Evolutionary conservation across 2,113 vertebrate species (phyloP).

Genomic region (Antigone vipio): DNA sequence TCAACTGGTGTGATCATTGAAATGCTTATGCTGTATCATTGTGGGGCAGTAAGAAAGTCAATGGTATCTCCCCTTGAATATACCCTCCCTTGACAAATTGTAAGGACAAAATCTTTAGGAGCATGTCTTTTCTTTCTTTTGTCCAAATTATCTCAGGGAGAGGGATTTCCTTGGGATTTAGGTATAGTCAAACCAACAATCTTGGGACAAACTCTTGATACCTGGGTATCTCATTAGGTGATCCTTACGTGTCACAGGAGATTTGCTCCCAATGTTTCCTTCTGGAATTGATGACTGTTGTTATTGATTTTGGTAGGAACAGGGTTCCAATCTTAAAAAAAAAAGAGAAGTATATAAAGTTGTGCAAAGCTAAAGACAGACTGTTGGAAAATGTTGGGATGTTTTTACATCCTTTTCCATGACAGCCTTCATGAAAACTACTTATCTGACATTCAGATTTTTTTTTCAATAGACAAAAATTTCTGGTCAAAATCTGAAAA

Average conservation of each 20-base stretch:
- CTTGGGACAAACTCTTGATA: background rate
- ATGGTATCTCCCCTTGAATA: background rate
- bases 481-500: background rate
- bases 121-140: background rate
- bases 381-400: background rate
- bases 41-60: background rate
- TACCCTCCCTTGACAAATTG: background rate
- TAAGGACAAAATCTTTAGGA: background rate
- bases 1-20: background rate
- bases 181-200: background rate
- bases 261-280: background rate
- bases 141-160: background rate
- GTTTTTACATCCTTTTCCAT: background rate
- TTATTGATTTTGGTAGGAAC: background rate
- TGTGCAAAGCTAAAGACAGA: background rate
- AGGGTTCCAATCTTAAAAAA: background rate
- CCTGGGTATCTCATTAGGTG: background rate
- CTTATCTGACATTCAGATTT: background rate
- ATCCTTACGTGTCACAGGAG: background rate
- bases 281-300: background rate
- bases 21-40: fast-evolving
- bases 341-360: background rate
- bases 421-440: background rate
- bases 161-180: background rate
- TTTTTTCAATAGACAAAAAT: background rate